Base-by-base conservation (phyloP, 2,797 vertebrate species). In the Eremophila alpestris region DNA sequence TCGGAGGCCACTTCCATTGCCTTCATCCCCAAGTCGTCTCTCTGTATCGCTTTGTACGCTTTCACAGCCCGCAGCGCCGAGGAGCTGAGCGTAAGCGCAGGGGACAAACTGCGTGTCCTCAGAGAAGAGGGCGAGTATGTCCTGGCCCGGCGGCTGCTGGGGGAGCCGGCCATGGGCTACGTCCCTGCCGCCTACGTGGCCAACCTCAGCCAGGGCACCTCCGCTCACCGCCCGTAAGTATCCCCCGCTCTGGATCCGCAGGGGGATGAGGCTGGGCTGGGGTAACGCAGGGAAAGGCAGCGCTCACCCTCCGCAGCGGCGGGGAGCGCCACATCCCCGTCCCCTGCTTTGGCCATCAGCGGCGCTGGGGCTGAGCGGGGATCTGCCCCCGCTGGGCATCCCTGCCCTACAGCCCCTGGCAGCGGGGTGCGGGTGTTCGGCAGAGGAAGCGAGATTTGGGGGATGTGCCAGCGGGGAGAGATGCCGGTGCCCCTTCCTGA, bases 171-270 rank as follows among this genome's bases (percentile, higher is more conserved):
- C 92, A 93, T 97, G 54, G 99, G 99, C 22, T 98, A 99, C 9
- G 97, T 99, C 41, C 99, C 99, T 3, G 95, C 99, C 26, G 98
- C 98, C 43, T 98, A 98, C 41, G 98, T 99, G 96, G 98, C 98
- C 87, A 97, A 98, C 91, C 97, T 96, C 63, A 86, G 78, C 40
- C 98, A 98, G 75, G 98, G 98, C 96, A 96, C 97, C 90, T 98
- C 98, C 9, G 94, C 98, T 29, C 98, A 98, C 83, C 98, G 98
- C 85, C 98, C 98, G 99, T 99, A 95, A 99, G 99, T 98, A 96
- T 34, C 48, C 5, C 1, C 7, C 0, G 79, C 76, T 32, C 64
- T 1, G 70, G 38, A 8, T 3, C 14, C 10, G 0, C 2, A 0
- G 67, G 15, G 70, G 71, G 56, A 45, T 26, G 68, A 60, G 43